Conservation (phyloP, 2,797 vertebrate species). For the Anguilla megastoma region DNA sequence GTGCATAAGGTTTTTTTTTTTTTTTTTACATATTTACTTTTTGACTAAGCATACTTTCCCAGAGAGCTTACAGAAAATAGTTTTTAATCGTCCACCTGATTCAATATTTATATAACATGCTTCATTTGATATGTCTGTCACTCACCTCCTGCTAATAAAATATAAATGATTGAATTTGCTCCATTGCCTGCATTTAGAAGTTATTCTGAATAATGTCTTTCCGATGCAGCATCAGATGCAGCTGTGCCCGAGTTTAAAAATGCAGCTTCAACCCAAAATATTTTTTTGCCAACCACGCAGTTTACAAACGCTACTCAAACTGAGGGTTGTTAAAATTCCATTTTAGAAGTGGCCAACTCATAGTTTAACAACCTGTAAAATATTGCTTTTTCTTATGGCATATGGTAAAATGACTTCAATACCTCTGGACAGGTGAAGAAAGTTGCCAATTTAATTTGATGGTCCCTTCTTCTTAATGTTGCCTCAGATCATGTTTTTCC, state of each 20-base stretch:
- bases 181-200: neutral
- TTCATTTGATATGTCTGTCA: constrained; percentile 4
- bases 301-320: neutral
- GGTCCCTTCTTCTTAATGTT: constrained; percentile 11
- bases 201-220: neutral
- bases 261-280: neutral
- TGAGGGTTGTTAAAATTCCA: neutral
- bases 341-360: neutral
- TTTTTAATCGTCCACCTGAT: neutral
- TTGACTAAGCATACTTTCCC: neutral
- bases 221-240: neutral
- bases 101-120: constrained; percentile 6
- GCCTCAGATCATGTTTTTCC: neutral
- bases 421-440: constrained; percentile 2
- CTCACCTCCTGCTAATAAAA: neutral
- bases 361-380: neutral
- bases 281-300: neutral
- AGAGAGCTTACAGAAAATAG: neutral
- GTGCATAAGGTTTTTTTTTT: neutral
- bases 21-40: neutral
- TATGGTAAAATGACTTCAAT: constrained; percentile 16
- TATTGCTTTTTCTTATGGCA: constrained; percentile 3
- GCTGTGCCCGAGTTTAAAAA: neutral
- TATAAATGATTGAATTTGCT: neutral
- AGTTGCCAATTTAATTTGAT: constrained; percentile 5